A percentile compares a stretch with the other conserved stretches of the same genome.
Conservation (phyloP, 2,113 vertebrate genomes). For the Cebidichthys violaceus region DNA sequence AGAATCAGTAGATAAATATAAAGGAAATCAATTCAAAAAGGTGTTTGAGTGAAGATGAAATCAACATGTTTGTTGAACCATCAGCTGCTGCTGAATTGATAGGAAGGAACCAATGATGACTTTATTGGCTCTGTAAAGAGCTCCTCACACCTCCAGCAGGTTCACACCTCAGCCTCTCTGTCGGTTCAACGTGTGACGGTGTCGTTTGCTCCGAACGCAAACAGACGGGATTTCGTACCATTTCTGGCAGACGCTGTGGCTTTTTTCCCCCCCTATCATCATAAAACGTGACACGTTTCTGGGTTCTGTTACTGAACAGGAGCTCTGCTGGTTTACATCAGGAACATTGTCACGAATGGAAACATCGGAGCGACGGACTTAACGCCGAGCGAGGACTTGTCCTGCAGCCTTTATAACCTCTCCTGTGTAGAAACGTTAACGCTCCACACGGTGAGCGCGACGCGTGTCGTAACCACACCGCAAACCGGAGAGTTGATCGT, state of each 20-base stretch:
- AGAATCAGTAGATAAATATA: not conserved
- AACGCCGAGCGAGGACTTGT: too few species aligned
- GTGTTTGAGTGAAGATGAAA: conserved; percentile 1
- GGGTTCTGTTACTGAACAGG: conserved; percentile 24
- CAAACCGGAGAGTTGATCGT: too few species aligned
- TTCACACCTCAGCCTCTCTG: conserved; percentile 60
- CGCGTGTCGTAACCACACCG: not conserved
- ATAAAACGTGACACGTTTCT: conserved; percentile 53
- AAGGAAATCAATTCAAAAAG: not conserved
- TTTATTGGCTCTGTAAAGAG: conserved; percentile 59
- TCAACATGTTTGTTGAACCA: conserved; percentile 1
- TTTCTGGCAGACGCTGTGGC: conserved; percentile 30
- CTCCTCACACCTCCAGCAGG: conserved; percentile 49
- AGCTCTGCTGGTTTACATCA: conserved; percentile 21
- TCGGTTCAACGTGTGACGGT: conserved; percentile 25
- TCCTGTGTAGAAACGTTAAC: not conserved
- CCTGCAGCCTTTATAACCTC: not conserved
- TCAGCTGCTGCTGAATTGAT: conserved; percentile 37
- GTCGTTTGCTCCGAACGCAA: conserved; percentile 39
- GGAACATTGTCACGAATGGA: not conserved
- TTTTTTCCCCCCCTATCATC: conserved; percentile 20
- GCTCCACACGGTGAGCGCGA: not conserved
- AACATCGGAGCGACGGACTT: not conserved
- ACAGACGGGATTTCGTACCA: conserved; percentile 46
- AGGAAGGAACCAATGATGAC: conserved; percentile 53